A percentile compares a stretch with the other conserved stretches of the same genome.
Evolutionary conservation across 2,797 vertebrate genomes (phyloP).

Genomic region (Channallabes apus): DNA sequence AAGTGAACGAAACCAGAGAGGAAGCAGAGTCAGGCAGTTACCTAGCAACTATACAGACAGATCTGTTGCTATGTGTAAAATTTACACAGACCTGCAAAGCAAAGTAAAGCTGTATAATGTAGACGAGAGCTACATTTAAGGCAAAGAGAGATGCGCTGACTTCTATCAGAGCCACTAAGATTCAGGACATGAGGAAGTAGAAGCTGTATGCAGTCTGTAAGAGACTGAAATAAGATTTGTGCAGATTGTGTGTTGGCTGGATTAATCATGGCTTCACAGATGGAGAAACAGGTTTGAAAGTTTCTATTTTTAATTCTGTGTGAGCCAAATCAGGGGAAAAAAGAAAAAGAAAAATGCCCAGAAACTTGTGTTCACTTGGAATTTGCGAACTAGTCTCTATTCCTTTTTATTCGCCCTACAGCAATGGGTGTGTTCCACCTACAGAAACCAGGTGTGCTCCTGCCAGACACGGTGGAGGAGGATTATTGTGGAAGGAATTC

Average conservation of each 20-base stretch:
- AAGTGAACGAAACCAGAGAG: slow-evolving; percentile 70
- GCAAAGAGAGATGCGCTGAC: slow-evolving; percentile 34
- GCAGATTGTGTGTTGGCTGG: background rate
- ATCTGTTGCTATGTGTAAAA: slow-evolving; percentile 69
- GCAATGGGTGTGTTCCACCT: too few relatives aligned
- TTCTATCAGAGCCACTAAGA: slow-evolving; percentile 21
- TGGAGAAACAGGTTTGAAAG: background rate
- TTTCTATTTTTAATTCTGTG: background rate
- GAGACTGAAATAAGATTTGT: background rate
- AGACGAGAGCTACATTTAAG: slow-evolving; percentile 13
- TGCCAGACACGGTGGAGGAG: background rate
- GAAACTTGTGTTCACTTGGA: background rate
- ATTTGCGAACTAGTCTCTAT: background rate
- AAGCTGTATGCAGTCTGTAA: slow-evolving; percentile 20
- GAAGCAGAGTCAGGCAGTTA: slow-evolving; percentile 81
- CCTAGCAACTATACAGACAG: slow-evolving; percentile 85
- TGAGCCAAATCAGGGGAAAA: background rate
- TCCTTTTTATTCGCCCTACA: background rate
- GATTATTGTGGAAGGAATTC: background rate
- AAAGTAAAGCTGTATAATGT: slow-evolving; percentile 48
- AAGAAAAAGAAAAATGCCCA: background rate
- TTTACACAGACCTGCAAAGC: slow-evolving; percentile 45
- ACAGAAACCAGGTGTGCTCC: background rate
- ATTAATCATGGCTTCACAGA: slow-evolving; percentile 4
- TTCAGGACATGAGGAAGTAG: slow-evolving; percentile 5